A percentile compares a stretch with the other conserved stretches of the same genome.
phyloP scores from a whole-genome alignment of 2,797 vertebrate species.

The Mallotus villosus region DNA sequence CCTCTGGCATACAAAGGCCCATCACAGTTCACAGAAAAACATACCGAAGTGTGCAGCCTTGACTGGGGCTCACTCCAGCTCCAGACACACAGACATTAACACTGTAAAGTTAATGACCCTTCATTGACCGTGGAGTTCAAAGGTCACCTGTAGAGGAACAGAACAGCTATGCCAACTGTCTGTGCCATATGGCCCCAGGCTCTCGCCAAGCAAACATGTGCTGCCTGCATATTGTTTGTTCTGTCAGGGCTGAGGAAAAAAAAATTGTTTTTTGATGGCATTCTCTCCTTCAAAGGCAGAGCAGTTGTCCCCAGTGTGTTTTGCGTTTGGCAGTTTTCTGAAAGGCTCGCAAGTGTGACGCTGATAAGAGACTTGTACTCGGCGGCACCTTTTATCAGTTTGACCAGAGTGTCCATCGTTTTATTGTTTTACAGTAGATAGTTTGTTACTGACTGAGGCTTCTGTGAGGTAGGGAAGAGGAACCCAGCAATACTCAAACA shows the following conservation, averaged over 20 bases:
- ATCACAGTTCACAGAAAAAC: background rate
- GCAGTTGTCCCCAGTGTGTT: background rate
- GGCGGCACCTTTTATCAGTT: background rate
- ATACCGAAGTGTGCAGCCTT: background rate
- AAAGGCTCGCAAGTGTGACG: background rate
- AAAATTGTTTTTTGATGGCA: too few species aligned
- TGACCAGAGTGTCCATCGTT: background rate
- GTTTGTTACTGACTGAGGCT: background rate
- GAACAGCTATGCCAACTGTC: conserved; percentile 20
- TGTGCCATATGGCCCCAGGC: conserved; percentile 23
- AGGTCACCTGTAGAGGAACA: conserved; percentile 1
- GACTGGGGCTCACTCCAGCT: background rate
- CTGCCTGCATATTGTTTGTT: conserved; percentile 2
- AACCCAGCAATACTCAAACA: background rate
- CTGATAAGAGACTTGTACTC: conserved; percentile 5
- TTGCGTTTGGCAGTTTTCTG: background rate
- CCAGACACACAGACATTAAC: background rate
- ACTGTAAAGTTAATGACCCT: conserved; percentile 18
- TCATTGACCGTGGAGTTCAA: conserved; percentile 14
- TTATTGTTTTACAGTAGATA: background rate
- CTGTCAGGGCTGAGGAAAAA: background rate
- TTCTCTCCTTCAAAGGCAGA: background rate
- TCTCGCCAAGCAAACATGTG: conserved; percentile 19
- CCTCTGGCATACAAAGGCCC: background rate
- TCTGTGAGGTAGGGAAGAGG: background rate